These are phyloP conservation scores for Drosophila incognita DNA, from an alignment of 2,888 invertebrate species.

Conservation along the genomic window DNA sequence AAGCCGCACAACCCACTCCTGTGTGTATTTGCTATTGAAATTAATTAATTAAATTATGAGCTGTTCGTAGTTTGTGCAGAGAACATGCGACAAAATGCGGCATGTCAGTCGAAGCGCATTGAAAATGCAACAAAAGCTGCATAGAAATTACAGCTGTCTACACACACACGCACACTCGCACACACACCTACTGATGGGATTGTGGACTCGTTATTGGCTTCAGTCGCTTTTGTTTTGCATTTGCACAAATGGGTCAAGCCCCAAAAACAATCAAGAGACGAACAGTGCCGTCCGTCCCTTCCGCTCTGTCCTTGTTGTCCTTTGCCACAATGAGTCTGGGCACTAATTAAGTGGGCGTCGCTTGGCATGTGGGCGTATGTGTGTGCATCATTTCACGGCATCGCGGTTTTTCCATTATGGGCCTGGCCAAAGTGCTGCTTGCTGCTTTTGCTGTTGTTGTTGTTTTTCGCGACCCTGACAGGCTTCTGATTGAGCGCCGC, in stretches of 20 bases:
- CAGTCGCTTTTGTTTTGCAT: slow-evolving; percentile 71
- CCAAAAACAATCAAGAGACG: slow-evolving; percentile 75
- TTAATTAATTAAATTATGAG: slow-evolving; percentile 79
- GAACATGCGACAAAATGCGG: slow-evolving; percentile 25
- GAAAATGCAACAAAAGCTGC: slow-evolving; percentile 64
- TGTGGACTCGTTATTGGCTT: slow-evolving; percentile 41
- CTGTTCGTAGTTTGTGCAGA: slow-evolving; percentile 21
- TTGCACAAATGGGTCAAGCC: slow-evolving; percentile 77
- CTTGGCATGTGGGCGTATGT: neutral
- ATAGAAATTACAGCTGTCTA: slow-evolving; percentile 68
- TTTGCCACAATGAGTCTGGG: slow-evolving; percentile 64
- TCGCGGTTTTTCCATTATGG: slow-evolving; percentile 64
- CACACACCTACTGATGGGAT: slow-evolving; percentile 16
- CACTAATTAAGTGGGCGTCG: slow-evolving; percentile 77
- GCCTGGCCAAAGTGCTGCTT: slow-evolving; percentile 32
- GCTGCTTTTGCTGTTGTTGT: neutral
- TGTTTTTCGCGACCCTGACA: slow-evolving; percentile 52
- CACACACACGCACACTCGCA: slow-evolving; percentile 11
- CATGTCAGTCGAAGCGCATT: slow-evolving; percentile 46
- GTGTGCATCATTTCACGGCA: slow-evolving; percentile 38
- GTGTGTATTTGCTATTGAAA: slow-evolving; percentile 48
- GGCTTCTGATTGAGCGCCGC: slow-evolving; percentile 75
- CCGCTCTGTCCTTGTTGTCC: slow-evolving; percentile 1
- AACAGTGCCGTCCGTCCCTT: neutral
- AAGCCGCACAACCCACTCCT: neutral